Evolutionary conservation across 2,888 invertebrate genomes (phyloP), one percentile per base, ranked within the genome.

Genomic region (Galerucella calmariensis): DNA sequence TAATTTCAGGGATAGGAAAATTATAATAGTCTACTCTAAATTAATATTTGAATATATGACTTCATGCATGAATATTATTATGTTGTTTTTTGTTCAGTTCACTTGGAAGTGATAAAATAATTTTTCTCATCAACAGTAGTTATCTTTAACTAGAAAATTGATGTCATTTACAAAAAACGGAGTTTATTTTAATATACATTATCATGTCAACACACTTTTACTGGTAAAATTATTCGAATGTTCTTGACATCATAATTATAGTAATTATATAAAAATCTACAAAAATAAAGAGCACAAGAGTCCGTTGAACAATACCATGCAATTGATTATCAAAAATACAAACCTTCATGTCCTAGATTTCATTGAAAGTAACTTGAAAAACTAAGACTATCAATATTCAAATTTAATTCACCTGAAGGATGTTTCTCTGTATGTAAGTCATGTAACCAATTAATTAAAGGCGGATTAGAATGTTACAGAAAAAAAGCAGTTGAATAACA

Each of bases 281-380:
- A 20, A 46, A 65, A 46, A 65, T 65, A n/a, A 46, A 41, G 63
- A 65, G 41, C 46, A 46, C 20, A 65, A 20, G 20, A 27, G 46
- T 65, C 63, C 46, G 16, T 20, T 46, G 12, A 41, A 65, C 44
- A 20, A 11, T 5, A 41, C 12, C 20, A 65, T 44, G 16, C 46
- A 65, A 65, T 63, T 63, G 35, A 63, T 63, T 63, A 63, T 41
- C 41, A 10, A 44, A n/a, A 41, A 41, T 46, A 20, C 9, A 16
- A 46, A 65, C 63, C 63, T 20, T 46, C 41, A 11, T 46, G 63
- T 65, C 63, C 63, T 65, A 65, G 44, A 65, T 65, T 65, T 65
- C 24, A 44, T 46, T 65, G 46, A 63, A 41, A 63, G 41, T 44
- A 16, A 63, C 41, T 27, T 41, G n/a, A 62, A 41, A 63, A 63